Conservation (phyloP, 2,113 vertebrate genomes). For the Dicaeum eximium region DNA sequence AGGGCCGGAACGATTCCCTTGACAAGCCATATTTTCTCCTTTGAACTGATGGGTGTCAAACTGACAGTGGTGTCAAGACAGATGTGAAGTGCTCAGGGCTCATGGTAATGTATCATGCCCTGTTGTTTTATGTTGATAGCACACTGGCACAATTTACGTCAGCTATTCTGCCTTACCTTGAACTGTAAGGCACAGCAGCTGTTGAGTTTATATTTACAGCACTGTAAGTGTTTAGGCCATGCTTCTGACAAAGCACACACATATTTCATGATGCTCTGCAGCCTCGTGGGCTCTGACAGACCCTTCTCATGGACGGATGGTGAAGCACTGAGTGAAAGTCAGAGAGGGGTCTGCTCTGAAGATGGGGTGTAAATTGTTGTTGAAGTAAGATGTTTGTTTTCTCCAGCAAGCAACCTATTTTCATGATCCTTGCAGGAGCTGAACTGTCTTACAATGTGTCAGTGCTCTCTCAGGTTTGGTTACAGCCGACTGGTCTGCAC, state of each 20-base stretch:
- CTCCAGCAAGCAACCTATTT: neutral
- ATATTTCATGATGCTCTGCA: constrained; percentile 35
- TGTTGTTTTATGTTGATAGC: constrained; percentile 60
- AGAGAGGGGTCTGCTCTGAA: neutral
- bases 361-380: neutral
- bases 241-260: constrained; percentile 46
- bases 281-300: neutral
- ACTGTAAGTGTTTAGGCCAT: constrained; percentile 54
- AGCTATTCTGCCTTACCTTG: constrained; percentile 64
- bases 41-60: constrained; percentile 57
- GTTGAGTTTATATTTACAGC: constrained; percentile 55
- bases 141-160: constrained; percentile 40
- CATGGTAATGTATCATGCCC: constrained; percentile 4
- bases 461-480: neutral
- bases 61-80: constrained; percentile 48
- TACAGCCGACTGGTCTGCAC: neutral
- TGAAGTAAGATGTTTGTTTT: neutral
- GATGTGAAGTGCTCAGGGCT: constrained; percentile 39
- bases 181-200: constrained; percentile 49
- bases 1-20: neutral
- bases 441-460: neutral
- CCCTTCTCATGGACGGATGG: neutral
- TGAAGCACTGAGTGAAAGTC: neutral
- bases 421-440: neutral
- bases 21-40: constrained; percentile 60